A percentile compares a stretch with the other conserved stretches of the same genome.
phyloP scores from a whole-genome alignment of 1,140 invertebrate genomes.

The Hylyphantes graminicola region DNA sequence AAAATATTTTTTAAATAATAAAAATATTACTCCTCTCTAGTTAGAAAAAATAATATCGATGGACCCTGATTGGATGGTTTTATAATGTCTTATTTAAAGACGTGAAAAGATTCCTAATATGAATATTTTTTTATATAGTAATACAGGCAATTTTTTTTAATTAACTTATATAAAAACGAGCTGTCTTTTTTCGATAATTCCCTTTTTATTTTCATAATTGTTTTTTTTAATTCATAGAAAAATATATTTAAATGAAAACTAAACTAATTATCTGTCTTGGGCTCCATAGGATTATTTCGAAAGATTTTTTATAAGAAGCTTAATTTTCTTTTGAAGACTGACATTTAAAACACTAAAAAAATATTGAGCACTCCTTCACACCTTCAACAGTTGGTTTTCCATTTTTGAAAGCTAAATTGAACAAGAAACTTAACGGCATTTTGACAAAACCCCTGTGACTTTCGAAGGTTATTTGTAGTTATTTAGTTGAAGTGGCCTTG shows the following conservation, averaged over 20 bases:
- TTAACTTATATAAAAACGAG: not conserved
- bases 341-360: too few species aligned
- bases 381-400: too few species aligned
- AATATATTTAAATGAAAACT: too few species aligned
- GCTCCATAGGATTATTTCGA: not conserved
- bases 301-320: not conserved
- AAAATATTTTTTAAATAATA: too few species aligned
- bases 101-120: too few species aligned
- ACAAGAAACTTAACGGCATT: slow-evolving; percentile 18
- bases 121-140: not conserved
- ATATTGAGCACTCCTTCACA: too few species aligned
- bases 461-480: slow-evolving; percentile 19
- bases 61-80: too few species aligned
- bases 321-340: not conserved
- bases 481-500: slow-evolving; percentile 15
- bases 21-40: too few species aligned
- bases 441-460: slow-evolving; percentile 18
- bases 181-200: not conserved
- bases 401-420: not conserved
- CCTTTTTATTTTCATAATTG: not conserved
- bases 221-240: not conserved
- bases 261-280: too few species aligned
- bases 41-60: too few species aligned
- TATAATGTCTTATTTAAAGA: too few species aligned
- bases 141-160: not conserved